Conservation (phyloP, 2,113 vertebrate genomes). For the Trochalopteron elliotii region DNA sequence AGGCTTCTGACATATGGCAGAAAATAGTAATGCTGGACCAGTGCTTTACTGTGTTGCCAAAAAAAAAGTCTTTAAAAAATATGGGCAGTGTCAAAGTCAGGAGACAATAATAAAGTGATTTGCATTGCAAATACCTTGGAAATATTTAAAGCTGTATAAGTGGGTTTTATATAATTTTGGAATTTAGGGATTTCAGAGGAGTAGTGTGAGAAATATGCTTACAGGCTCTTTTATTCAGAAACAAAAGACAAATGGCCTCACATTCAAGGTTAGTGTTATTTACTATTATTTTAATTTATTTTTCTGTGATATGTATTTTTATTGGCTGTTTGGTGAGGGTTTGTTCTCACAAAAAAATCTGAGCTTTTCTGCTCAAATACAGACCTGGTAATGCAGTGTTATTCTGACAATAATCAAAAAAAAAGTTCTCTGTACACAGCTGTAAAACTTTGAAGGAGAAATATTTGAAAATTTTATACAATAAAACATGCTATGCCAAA, state of each 20-base stretch:
- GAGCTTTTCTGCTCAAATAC: background rate
- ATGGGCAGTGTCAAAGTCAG: background rate
- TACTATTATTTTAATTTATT: background rate
- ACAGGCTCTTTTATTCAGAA: background rate
- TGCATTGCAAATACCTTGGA: conserved; percentile 4
- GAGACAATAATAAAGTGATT: background rate
- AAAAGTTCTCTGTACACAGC: background rate
- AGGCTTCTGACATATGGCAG: background rate
- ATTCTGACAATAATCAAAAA: background rate
- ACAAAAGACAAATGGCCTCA: background rate
- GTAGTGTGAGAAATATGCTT: background rate
- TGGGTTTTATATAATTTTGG: background rate
- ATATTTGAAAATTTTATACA: background rate
- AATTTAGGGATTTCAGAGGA: background rate
- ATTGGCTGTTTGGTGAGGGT: background rate
- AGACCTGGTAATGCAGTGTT: background rate
- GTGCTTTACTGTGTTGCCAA: background rate
- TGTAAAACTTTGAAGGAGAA: background rate
- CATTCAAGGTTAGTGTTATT: background rate
- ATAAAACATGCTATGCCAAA: background rate
- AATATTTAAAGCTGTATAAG: background rate
- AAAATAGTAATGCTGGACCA: background rate
- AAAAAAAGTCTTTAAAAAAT: background rate
- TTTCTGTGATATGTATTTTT: background rate
- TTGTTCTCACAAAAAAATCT: no score